Evolutionary conservation across 2,888 invertebrate genomes (phyloP), one percentile per base, ranked within the genome.

Genomic region (Gortyna flavago): DNA sequence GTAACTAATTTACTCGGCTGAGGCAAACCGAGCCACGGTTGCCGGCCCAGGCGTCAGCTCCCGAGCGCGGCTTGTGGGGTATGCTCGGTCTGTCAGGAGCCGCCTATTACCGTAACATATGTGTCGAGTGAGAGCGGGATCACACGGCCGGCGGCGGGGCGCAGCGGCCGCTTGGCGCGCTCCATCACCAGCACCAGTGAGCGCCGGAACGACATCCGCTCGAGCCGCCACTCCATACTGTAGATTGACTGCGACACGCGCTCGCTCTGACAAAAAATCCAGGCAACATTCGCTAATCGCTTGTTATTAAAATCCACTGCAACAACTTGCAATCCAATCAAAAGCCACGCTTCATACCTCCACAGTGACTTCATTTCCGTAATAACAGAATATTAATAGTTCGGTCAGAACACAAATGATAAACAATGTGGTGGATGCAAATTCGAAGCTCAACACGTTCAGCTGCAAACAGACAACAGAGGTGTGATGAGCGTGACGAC

Each of bases 111-210:
- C 54, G 25, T 54, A 54, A 54, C 54, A 9, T 54, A 54, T 25
- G 97, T 97, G 74, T 95, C 93, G 32, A 97, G 93, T 0, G 97
- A 97, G 65, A 97, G 95, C 66, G 96, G 94, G 72, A 97, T 94
- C 83, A 97, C 92, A 84, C 91, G 93, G 2, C 95, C 96, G 79
- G 97, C 97, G 87, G 93, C 93, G 79, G 97, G 94, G 41, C 95
- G 94, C 85, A 97, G 93, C 75, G 97, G 96, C 29, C 94, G 94
- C 84, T 94, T 93, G 72, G 96, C 94, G 85, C 96, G 93, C 88
- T 92, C 92, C 96, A 97, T 95, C 78, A 96, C 91, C 88, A 97
- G 91, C 81, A 96, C 84, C 89, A 97, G 91, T 86, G 91, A 80
- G 90, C 94, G 93, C 85, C 90, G 89, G 91, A 93, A 86, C 72